Percentiles rank a stretch among this genome's conserved stretches.
phyloP scores from a whole-genome alignment of 37 sponge, comb jelly and placozoan species.

The Oopsacas minuta region DNA sequence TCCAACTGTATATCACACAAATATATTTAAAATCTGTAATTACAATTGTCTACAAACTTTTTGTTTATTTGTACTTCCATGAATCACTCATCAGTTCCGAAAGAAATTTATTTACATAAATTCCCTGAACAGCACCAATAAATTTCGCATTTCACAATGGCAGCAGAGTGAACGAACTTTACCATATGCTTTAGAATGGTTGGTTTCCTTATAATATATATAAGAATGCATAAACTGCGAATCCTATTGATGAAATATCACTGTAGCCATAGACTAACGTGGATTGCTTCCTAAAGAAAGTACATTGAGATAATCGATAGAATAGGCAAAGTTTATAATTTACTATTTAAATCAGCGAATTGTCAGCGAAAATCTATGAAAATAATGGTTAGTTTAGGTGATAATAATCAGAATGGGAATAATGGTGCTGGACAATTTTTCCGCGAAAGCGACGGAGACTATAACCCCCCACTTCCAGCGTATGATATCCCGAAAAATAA shows the following conservation, averaged over 20 bases:
- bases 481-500: neutral
- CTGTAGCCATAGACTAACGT: neutral
- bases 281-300: constrained; percentile 16
- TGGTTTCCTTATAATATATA: neutral
- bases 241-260: neutral
- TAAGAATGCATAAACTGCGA: neutral
- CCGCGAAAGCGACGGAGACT: neutral
- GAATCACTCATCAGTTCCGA: too few relatives aligned
- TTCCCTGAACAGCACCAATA: too few relatives aligned
- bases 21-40: too few relatives aligned
- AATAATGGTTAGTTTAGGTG: neutral
- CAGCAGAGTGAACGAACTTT: neutral
- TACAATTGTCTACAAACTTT: too few relatives aligned
- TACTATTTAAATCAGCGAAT: too few relatives aligned
- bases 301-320: neutral
- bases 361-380: too few relatives aligned
- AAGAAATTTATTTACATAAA: too few relatives aligned
- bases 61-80: too few relatives aligned
- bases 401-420: neutral
- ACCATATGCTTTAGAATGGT: neutral
- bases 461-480: neutral
- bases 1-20: too few relatives aligned
- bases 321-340: too few relatives aligned
- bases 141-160: constrained; percentile 12
- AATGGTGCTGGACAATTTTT: neutral